Evolutionary conservation across 2,797 vertebrate species (phyloP).

Genomic region (Rhodeus uyekii): DNA sequence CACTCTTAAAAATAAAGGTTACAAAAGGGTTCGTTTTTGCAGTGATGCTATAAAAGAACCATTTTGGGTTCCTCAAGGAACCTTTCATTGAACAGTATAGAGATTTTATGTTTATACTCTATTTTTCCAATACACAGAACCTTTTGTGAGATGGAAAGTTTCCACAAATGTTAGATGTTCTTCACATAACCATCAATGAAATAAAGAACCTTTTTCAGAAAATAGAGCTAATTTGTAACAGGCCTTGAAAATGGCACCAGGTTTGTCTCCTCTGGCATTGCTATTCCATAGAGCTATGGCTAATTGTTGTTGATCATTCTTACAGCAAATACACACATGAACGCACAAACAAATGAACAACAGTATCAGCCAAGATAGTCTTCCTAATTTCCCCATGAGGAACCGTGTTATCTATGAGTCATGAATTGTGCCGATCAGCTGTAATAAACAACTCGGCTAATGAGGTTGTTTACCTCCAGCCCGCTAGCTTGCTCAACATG

Average conservation of each 20-base stretch:
- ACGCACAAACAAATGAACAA: slow-evolving; percentile 30
- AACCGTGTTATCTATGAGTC: slow-evolving; percentile 34
- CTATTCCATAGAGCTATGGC: background rate
- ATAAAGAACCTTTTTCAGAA: background rate
- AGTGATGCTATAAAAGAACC: background rate
- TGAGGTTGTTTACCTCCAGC: slow-evolving; percentile 68
- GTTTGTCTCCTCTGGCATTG: background rate
- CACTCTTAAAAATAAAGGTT: background rate
- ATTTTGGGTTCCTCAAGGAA: background rate
- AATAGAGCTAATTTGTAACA: background rate
- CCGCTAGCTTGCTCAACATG: slow-evolving; percentile 25
- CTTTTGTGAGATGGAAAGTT: background rate
- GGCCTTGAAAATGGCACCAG: background rate
- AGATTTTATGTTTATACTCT: no score
- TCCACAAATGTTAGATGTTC: background rate
- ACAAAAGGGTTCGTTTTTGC: background rate
- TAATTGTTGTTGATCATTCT: slow-evolving; percentile 32
- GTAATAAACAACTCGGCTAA: slow-evolving; percentile 70
- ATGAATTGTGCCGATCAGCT: slow-evolving; percentile 60
- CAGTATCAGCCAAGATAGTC: slow-evolving; percentile 48
- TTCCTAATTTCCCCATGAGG: slow-evolving; percentile 67
- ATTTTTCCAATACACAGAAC: background rate
- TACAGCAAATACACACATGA: slow-evolving; percentile 6
- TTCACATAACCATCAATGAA: background rate
- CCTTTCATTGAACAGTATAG: background rate